Conservation (phyloP, 2,797 vertebrate species). For the Scolopax rusticola region DNA sequence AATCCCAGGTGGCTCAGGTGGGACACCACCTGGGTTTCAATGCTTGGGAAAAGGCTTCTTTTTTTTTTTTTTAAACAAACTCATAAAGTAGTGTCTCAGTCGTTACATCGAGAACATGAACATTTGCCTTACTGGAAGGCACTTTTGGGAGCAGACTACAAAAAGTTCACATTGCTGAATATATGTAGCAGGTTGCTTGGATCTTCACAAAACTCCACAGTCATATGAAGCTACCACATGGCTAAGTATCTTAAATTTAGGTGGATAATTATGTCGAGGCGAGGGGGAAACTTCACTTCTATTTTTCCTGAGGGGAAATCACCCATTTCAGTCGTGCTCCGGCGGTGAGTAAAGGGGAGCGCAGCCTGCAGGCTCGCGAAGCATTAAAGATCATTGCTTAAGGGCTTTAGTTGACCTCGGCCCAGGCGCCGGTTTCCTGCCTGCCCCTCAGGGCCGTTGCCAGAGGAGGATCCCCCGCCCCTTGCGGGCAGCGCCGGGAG, state of each 20-base stretch:
- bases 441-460: fast-evolving
- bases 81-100: not conserved
- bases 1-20: fast-evolving
- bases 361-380: not conserved
- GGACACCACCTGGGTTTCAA: too few relatives aligned
- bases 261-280: fast-evolving
- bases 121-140: not conserved
- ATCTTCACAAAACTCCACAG: not conserved
- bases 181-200: not conserved
- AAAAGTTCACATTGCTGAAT: not conserved
- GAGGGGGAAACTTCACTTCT: not conserved
- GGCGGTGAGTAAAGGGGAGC: too few relatives aligned
- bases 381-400: fast-evolving
- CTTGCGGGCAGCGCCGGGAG: too few relatives aligned
- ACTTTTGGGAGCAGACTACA: not conserved
- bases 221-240: not conserved
- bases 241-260: not conserved
- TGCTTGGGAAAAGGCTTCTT: not conserved
- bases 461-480: not conserved
- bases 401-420: not conserved
- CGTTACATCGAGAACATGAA: not conserved
- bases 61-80: not conserved
- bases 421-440: not conserved
- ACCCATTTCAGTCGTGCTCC: not conserved
- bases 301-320: not conserved